phyloP scores from a whole-genome alignment of 2,797 vertebrate species.

The Enteromius paludinosus region DNA sequence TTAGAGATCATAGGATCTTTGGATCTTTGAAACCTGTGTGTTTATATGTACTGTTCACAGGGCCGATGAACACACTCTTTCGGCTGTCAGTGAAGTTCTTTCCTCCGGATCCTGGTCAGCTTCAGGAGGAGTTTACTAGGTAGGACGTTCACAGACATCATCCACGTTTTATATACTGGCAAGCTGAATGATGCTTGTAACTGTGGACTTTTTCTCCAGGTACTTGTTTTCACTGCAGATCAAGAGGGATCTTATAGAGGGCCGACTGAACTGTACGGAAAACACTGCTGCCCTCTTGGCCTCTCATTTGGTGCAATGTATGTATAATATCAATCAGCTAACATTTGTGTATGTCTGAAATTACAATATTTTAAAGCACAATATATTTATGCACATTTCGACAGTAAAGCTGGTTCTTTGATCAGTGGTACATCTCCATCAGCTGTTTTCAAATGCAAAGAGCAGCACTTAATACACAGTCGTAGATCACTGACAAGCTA shows the following conservation, averaged over 20 bases:
- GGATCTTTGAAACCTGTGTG: constrained; percentile 28
- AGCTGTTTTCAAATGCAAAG: too few species aligned
- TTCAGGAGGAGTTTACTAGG: constrained; percentile 96
- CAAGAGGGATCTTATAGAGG: constrained; percentile 91
- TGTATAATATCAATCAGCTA: constrained; percentile 62
- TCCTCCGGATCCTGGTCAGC: constrained; percentile 95
- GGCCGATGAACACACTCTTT: constrained; percentile 87
- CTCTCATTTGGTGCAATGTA: constrained; percentile 94
- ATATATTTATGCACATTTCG: too few species aligned
- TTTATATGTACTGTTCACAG: constrained; percentile 68
- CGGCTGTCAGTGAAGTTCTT: constrained; percentile 97
- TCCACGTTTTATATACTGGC: neutral
- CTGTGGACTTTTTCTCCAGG: constrained; percentile 69
- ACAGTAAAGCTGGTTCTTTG: too few species aligned
- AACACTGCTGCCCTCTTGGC: constrained; percentile 89
- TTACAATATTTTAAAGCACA: too few species aligned
- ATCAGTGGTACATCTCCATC: too few species aligned
- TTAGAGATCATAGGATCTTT: constrained; percentile 16
- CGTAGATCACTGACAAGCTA: too few species aligned
- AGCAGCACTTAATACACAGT: too few species aligned
- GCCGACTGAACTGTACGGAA: constrained; percentile 86
- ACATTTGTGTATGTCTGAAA: neutral
- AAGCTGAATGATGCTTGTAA: constrained; percentile 24
- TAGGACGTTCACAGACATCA: constrained; percentile 61
- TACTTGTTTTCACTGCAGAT: constrained; percentile 96